Evolutionary conservation across 2,113 vertebrate species (phyloP).

Genomic region (Neotragus pygmaeus): DNA sequence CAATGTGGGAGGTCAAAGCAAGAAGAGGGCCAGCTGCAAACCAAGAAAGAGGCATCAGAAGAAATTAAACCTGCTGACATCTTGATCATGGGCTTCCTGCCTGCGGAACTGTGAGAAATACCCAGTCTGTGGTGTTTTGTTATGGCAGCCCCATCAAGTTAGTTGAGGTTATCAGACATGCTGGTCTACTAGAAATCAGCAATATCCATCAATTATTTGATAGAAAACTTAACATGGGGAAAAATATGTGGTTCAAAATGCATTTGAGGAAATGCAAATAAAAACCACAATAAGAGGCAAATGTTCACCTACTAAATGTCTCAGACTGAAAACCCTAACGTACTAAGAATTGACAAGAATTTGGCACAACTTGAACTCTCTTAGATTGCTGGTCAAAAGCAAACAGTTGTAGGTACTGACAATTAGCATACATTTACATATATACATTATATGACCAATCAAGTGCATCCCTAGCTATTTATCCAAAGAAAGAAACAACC

Average conservation of each 20-base stretch:
- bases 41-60: background rate
- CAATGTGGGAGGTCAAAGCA: background rate
- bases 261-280: background rate
- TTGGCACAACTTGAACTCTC: background rate
- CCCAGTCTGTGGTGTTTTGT: background rate
- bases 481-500: background rate
- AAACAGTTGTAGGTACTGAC: background rate
- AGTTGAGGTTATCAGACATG: background rate
- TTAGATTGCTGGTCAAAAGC: background rate
- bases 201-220: background rate
- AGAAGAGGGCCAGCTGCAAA: background rate
- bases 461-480: background rate
- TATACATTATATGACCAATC: background rate
- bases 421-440: background rate
- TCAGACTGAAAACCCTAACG: background rate
- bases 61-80: background rate
- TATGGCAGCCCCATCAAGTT: background rate
- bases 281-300: background rate
- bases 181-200: background rate
- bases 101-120: background rate
- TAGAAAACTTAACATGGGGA: background rate
- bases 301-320: background rate
- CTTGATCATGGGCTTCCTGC: background rate
- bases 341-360: background rate
- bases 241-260: background rate